Evolutionary conservation across 2,888 invertebrate species (phyloP), one percentile per base, ranked within the genome.

Genomic region (Camptogramma bilineatum): DNA sequence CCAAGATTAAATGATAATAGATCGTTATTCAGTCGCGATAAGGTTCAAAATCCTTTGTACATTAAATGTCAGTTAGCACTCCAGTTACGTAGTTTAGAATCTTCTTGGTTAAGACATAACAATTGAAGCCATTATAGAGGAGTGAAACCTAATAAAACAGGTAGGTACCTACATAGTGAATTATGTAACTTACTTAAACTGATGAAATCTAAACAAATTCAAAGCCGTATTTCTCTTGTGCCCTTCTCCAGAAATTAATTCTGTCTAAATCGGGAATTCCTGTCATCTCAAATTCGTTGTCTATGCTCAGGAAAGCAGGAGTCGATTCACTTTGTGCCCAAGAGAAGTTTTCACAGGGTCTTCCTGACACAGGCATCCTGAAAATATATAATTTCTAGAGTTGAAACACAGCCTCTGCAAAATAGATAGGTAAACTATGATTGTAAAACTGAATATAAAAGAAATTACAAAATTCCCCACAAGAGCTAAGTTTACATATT

Each of bases 211-310:
- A 60, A 18, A 31, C 51, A 17, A 50, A 62, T 34, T 46, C 21
- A 17, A 62, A 16, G 4, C 55, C 51, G 19, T 62, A 62, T 62
- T 46, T 62, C 17, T 66, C 51, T 51, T 64, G 72, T 10, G 67
- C n/a, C 50, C 66, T 56, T 34, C 44, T 64, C 75, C 75, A 76
- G 53, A 77, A 77, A 3, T 66, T 47, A 10, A 76, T 71, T 60
- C 76, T 69, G 18, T 71, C 59, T 65, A 24, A 16, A 50, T 72
- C 63, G 16, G 76, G 76, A 52, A 72, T 52, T 2, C 63, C n/a
- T 8, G 55, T 73, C 58, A 70, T 70, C 62, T 63, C 19, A 10
- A 59, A 56, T 31, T 68, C 55, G 10, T 48, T 51, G 28, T 68
- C 60, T 18, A 76, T 58, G 66, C 70, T 67, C 13, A 76, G 47